Conservation (phyloP, 2,113 vertebrate species). For the Pterocles gutturalis region DNA sequence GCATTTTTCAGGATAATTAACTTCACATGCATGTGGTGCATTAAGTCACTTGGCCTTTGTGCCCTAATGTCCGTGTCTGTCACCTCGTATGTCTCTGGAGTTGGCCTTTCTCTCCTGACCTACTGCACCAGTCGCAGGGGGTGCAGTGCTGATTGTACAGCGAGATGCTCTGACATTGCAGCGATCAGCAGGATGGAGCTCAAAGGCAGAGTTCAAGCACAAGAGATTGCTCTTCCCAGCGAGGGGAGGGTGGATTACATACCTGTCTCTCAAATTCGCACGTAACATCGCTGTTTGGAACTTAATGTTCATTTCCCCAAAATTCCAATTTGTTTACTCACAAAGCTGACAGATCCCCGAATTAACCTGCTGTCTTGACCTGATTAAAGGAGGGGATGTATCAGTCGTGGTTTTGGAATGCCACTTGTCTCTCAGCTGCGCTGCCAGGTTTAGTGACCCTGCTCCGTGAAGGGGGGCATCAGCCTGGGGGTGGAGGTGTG, state of each 20-base stretch:
- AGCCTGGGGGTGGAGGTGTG: background rate
- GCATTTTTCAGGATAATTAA: background rate
- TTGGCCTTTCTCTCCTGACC: background rate
- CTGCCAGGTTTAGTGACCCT: background rate
- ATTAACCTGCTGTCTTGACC: background rate
- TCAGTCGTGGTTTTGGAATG: background rate
- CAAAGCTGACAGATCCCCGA: background rate
- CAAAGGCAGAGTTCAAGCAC: background rate
- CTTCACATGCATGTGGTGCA: background rate
- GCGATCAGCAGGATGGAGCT: background rate
- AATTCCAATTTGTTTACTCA: background rate
- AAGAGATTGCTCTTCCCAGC: accelerated
- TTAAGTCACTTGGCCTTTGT: background rate
- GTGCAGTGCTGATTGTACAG: background rate
- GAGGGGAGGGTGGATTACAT: background rate
- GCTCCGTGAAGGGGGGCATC: background rate
- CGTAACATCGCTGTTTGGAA: background rate
- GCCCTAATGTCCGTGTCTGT: background rate
- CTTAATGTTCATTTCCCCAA: background rate
- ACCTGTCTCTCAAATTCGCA: background rate
- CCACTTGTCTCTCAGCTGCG: background rate
- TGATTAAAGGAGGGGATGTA: background rate
- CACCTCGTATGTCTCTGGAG: accelerated
- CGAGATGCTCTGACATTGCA: background rate
- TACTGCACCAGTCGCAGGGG: background rate